These are phyloP conservation scores for Scaptomyza reducta DNA, from an alignment of 2,888 invertebrate genomes.

Conservation along the genomic window DNA sequence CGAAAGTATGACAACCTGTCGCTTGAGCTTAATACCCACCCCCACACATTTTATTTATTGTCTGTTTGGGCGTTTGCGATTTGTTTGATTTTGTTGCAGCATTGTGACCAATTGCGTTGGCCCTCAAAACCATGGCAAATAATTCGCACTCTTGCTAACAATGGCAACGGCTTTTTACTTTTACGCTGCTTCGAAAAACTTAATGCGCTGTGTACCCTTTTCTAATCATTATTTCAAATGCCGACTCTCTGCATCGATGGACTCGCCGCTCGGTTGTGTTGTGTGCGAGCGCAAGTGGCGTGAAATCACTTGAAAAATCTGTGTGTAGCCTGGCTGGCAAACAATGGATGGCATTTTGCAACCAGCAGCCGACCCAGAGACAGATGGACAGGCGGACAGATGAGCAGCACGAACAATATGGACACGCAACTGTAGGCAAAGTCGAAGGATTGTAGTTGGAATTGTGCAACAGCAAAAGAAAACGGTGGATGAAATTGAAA, in stretches of 20 bases:
- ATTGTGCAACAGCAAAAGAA: constrained; percentile 40
- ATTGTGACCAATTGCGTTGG: constrained; percentile 43
- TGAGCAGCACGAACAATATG: constrained; percentile 47
- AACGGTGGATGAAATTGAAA: constrained; percentile 23
- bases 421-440: constrained; percentile 53
- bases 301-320: constrained; percentile 64
- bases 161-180: constrained; percentile 11
- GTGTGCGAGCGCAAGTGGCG: constrained; percentile 50
- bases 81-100: constrained; percentile 33
- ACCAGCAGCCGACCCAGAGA: constrained; percentile 22
- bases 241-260: constrained; percentile 16
- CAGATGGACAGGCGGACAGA: constrained; percentile 3
- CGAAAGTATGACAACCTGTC: constrained; percentile 52
- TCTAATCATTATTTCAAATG: background rate
- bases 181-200: background rate
- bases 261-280: constrained; percentile 8
- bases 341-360: constrained; percentile 56
- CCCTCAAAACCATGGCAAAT: constrained; percentile 63
- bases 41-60: constrained; percentile 5
- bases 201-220: constrained; percentile 7
- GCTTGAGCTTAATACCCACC: constrained; percentile 16
- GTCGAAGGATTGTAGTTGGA: constrained; percentile 38
- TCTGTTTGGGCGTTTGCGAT: constrained; percentile 33
- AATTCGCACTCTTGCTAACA: constrained; percentile 39
- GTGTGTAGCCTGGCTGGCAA: constrained; percentile 45